These are phyloP conservation scores for Varecia variegata DNA, from an alignment of 2,797 vertebrate genomes.

Conservation along the genomic window DNA sequence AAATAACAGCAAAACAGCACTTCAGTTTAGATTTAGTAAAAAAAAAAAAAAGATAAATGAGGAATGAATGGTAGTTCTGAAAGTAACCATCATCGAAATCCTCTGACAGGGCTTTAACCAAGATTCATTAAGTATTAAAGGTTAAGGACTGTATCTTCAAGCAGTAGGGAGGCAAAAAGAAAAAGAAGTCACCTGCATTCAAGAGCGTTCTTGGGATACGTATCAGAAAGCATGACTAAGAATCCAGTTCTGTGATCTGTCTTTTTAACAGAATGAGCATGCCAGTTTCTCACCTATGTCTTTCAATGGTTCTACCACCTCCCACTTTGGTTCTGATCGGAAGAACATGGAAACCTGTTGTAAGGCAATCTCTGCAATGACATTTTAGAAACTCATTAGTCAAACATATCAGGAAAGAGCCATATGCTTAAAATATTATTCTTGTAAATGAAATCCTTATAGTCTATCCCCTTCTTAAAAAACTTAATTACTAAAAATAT, in stretches of 20 bases:
- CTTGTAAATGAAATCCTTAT: conserved; percentile 19
- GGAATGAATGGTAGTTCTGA: neutral
- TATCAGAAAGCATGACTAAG: neutral
- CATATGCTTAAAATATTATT: neutral
- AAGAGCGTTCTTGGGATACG: neutral
- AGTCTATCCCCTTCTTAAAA: conserved; percentile 4
- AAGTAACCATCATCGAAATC: neutral
- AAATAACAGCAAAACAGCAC: neutral
- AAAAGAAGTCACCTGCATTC: neutral
- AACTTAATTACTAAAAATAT: neutral
- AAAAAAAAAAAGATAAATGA: neutral
- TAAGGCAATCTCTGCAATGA: conserved; percentile 93
- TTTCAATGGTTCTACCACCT: conserved; percentile 95
- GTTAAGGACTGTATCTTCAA: neutral
- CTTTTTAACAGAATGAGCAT: neutral
- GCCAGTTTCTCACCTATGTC: conserved; percentile 91
- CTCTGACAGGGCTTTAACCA: neutral
- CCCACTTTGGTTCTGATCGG: conserved; percentile 97
- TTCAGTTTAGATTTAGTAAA: neutral
- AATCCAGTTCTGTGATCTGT: neutral
- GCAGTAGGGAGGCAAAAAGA: neutral
- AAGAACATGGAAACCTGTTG: conserved; percentile 99
- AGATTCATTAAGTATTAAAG: neutral
- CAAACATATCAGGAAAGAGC: neutral
- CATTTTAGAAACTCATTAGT: conserved; percentile 55